Evolutionary conservation across 37 sponge, comb jelly and placozoan genomes (phyloP).

Genomic region (Halichondria panicea): DNA sequence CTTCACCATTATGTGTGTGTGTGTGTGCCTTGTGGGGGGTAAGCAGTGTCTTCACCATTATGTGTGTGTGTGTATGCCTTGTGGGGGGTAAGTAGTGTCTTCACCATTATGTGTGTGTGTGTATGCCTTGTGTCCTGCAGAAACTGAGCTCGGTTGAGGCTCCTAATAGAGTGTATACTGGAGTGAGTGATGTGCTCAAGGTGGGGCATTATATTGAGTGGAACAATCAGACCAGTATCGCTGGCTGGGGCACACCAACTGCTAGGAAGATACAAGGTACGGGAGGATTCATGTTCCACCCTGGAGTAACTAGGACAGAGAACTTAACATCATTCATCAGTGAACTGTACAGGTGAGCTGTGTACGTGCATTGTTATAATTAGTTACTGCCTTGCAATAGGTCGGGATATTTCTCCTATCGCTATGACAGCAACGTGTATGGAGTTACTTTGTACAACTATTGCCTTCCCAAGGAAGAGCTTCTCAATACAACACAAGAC

Average conservation of each 20-base stretch:
- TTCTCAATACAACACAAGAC: slow-evolving; percentile 62
- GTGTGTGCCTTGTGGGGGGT: neutral
- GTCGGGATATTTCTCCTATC: slow-evolving; percentile 75
- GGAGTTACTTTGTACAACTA: slow-evolving; percentile 60
- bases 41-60: neutral
- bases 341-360: slow-evolving; percentile 64
- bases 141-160: slow-evolving; percentile 3
- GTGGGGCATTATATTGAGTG: slow-evolving; percentile 64
- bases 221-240: slow-evolving; percentile 47
- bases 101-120: neutral
- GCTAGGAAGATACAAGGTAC: slow-evolving; percentile 69
- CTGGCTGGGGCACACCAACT: slow-evolving; percentile 51
- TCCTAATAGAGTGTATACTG: slow-evolving; percentile 46
- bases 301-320: slow-evolving; percentile 45
- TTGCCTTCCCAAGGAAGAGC: slow-evolving; percentile 57
- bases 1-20: neutral
- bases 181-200: slow-evolving; percentile 38
- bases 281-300: slow-evolving; percentile 72
- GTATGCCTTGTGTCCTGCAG: slow-evolving; percentile 9
- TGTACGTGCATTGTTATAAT: slow-evolving; percentile 1
- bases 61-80: neutral
- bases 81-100: neutral
- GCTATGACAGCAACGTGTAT: slow-evolving; percentile 29
- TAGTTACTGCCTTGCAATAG: neutral
- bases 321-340: slow-evolving; percentile 56